phyloP scores from a whole-genome alignment of 2,888 invertebrate species.

The Odontocerum albicorne region DNA sequence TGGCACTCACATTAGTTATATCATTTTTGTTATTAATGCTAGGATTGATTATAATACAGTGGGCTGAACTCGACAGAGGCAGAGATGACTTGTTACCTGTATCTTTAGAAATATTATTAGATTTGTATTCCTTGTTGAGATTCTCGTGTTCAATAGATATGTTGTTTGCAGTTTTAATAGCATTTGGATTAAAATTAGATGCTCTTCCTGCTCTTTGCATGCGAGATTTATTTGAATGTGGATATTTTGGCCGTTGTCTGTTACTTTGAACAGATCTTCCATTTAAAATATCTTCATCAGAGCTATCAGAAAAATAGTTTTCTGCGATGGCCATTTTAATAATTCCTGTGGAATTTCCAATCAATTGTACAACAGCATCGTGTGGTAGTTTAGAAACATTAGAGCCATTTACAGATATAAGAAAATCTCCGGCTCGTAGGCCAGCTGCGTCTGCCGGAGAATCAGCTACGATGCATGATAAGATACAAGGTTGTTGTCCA shows the following conservation, averaged over 20 bases:
- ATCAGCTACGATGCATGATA: slow-evolving; percentile 88
- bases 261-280: slow-evolving; percentile 54
- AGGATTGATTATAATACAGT: slow-evolving; percentile 40
- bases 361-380: slow-evolving; percentile 89
- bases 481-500: slow-evolving; percentile 93
- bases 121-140: slow-evolving; percentile 26
- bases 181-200: slow-evolving; percentile 30
- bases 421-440: slow-evolving; percentile 87
- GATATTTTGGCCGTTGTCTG: slow-evolving; percentile 63
- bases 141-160: slow-evolving; percentile 32
- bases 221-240: slow-evolving; percentile 46
- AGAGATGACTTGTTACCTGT: not conserved
- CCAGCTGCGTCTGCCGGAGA: slow-evolving; percentile 92
- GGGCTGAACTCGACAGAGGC: slow-evolving; percentile 38
- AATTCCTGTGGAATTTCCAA: slow-evolving; percentile 82
- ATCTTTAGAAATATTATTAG: slow-evolving; percentile 42
- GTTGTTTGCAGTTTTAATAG: slow-evolving; percentile 32
- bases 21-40: slow-evolving; percentile 43
- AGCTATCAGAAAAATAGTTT: slow-evolving; percentile 83
- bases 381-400: slow-evolving; percentile 91
- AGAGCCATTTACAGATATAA: slow-evolving; percentile 88
- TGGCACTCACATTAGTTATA: slow-evolving; percentile 49
- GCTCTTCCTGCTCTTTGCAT: slow-evolving; percentile 29
- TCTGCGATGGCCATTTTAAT: slow-evolving; percentile 86
- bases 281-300: slow-evolving; percentile 71